Conservation (phyloP, 2,888 invertebrate species). For the Eurytoma adleriae region DNA sequence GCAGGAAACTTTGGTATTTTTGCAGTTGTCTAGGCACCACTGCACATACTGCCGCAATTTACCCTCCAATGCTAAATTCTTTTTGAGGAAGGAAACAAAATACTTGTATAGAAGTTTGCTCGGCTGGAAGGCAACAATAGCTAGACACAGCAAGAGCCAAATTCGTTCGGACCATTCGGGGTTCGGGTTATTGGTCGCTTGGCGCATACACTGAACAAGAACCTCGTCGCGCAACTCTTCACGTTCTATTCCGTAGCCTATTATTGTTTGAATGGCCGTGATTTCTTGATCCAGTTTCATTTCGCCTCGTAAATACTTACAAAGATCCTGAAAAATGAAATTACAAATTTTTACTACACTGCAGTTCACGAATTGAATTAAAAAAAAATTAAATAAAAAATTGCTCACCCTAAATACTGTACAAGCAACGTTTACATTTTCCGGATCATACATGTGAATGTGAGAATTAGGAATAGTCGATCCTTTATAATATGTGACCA, state of each 20-base stretch:
- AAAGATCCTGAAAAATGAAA: constrained; percentile 83
- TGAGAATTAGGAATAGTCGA: constrained; percentile 94
- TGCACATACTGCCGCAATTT: constrained; percentile 90
- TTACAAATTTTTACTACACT: not conserved
- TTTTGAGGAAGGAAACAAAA: constrained; percentile 86
- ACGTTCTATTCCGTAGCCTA: constrained; percentile 91
- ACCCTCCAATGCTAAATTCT: constrained; percentile 83
- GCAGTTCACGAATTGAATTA: not conserved
- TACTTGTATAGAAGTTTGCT: constrained; percentile 89
- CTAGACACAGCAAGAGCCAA: constrained; percentile 92
- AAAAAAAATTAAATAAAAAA: not conserved
- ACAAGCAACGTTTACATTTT: constrained; percentile 93
- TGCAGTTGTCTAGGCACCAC: constrained; percentile 95
- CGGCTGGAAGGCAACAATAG: constrained; percentile 95
- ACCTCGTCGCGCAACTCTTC: constrained; percentile 96
- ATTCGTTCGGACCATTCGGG: constrained; percentile 89
- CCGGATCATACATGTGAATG: constrained; percentile 96
- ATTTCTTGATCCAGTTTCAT: constrained; percentile 89
- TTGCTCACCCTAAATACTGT: constrained; percentile 89
- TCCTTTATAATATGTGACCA: constrained; percentile 93
- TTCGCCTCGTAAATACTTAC: constrained; percentile 93
- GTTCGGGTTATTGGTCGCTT: constrained; percentile 92
- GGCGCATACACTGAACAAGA: constrained; percentile 91
- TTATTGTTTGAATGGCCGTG: constrained; percentile 88
- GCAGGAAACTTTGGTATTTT: constrained; percentile 89